Conservation (phyloP, 2,888 invertebrate species). For the Caenorhabditis sp. region DNA sequence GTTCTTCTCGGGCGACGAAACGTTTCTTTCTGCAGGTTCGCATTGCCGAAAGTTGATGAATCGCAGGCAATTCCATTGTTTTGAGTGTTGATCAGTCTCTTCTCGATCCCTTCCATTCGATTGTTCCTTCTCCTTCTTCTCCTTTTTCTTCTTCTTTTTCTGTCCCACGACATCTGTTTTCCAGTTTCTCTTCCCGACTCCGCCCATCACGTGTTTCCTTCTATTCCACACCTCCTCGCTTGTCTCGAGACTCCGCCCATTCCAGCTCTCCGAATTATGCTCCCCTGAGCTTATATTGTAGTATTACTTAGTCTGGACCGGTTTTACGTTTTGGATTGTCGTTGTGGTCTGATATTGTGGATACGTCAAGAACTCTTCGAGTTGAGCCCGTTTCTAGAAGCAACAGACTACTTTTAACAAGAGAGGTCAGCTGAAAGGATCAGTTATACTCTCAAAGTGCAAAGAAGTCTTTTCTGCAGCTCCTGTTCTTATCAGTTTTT, state of each 20-base stretch:
- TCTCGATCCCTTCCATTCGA: neutral
- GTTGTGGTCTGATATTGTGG: too few species aligned
- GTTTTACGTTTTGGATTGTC: too few species aligned
- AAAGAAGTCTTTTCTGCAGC: neutral
- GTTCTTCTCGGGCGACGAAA: slow-evolving; percentile 1
- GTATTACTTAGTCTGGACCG: too few species aligned
- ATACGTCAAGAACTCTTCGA: too few species aligned
- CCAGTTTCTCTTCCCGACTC: neutral
- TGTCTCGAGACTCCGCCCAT: neutral
- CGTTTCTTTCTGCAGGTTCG: neutral
- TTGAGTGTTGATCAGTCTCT: neutral
- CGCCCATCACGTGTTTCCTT: neutral
- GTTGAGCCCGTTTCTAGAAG: too few species aligned
- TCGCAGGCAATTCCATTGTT: slow-evolving; percentile 13
- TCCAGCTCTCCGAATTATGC: neutral
- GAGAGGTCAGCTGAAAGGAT: too few species aligned
- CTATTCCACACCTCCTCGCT: neutral
- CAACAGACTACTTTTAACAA: too few species aligned
- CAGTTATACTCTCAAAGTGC: neutral
- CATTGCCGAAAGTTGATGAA: slow-evolving; percentile 5
- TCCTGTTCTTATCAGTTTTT: neutral
- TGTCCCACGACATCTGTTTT: neutral
- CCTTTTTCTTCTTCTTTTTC: neutral
- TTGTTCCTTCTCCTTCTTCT: too few species aligned
- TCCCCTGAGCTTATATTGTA: neutral